Evolutionary conservation across 1,140 invertebrate species (phyloP).

Genomic region (Microplitis mediator): DNA sequence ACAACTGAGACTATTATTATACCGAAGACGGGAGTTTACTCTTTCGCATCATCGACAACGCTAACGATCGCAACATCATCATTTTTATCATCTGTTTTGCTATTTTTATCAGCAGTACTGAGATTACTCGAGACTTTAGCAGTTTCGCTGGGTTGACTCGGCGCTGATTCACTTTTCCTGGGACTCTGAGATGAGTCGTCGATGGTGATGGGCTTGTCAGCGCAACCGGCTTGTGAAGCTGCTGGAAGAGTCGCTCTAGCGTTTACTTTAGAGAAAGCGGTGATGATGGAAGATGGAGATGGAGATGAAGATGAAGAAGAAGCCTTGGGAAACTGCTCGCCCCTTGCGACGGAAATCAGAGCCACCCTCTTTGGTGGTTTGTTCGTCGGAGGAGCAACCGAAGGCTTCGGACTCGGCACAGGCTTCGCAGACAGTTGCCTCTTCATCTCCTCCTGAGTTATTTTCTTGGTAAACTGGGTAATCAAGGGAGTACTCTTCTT

Average conservation of each 20-base stretch:
- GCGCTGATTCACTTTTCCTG: background rate
- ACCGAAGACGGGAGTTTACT: background rate
- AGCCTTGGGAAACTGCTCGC: slow-evolving; percentile 44
- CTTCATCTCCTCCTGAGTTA: slow-evolving; percentile 61
- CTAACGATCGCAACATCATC: too few relatives aligned
- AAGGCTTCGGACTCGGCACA: slow-evolving; percentile 15
- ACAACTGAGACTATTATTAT: background rate
- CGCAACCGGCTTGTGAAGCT: background rate
- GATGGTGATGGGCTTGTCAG: slow-evolving; percentile 10
- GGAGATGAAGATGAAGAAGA: background rate
- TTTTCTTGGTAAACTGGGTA: slow-evolving; percentile 66
- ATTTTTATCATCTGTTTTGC: too few relatives aligned
- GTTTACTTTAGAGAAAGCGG: background rate
- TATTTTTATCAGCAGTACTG: too few relatives aligned
- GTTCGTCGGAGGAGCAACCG: background rate
- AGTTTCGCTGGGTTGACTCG: background rate
- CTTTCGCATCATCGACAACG: too few relatives aligned
- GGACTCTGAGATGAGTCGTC: slow-evolving; percentile 16
- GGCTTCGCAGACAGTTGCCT: slow-evolving; percentile 51
- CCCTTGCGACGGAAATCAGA: slow-evolving; percentile 47
- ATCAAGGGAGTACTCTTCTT: slow-evolving; percentile 63
- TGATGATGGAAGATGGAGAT: slow-evolving; percentile 17
- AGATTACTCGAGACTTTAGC: background rate
- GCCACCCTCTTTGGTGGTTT: slow-evolving; percentile 49
- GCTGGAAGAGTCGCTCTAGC: background rate